Base-by-base conservation (phyloP, 2,113 vertebrate genomes). In the Microtus pennsylvanicus region DNA sequence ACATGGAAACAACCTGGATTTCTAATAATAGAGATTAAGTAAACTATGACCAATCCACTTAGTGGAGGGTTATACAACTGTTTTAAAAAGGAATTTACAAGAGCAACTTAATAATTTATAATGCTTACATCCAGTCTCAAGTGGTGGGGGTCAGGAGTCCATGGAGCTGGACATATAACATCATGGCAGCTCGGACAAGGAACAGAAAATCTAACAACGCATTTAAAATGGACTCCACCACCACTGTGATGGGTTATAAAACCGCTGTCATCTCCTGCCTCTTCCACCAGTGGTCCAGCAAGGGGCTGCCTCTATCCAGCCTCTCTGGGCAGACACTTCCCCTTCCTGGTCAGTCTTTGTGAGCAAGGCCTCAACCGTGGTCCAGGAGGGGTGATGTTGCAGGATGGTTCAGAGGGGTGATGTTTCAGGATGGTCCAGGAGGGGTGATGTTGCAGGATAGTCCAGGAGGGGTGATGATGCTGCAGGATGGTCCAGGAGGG, bases 11-110 rank as follows among this genome's bases (percentile, higher is more conserved):
- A 74, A 28, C 52, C 24, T 67, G 35, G 22, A 58, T 70, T 78
- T 74, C 91, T 87, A 65, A 87, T 6, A 89, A n/a, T 55, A 28
- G 8, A 9, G 63, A 69, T 42, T 58, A n/a, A 45, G 82, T 67
- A 90, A 93, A 87, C 70, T 0, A 61, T 7, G 65, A 76, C 55
- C 17, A 87, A 33, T 67, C 83, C 17, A 33, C 63, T 67, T 35
- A 67, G 42, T 35, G 10, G 17, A 86, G 28, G 89, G 81, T 93
- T 17, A 45, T 14, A 74, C 69, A 83, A 96, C 13, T 82, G 76
- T 92, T 95, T 86, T 26, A 58, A 72, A 86, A 55, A 69, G 42
- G 45, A 69, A 45, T 95, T 83, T 83, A 80, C 70, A 86, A 70
- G 55, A 89, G 35, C 2, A 63, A 78, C 67, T 87, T 24, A 13